Base-by-base conservation (phyloP, 2,888 invertebrate genomes). In the Oscheius sp. region DNA sequence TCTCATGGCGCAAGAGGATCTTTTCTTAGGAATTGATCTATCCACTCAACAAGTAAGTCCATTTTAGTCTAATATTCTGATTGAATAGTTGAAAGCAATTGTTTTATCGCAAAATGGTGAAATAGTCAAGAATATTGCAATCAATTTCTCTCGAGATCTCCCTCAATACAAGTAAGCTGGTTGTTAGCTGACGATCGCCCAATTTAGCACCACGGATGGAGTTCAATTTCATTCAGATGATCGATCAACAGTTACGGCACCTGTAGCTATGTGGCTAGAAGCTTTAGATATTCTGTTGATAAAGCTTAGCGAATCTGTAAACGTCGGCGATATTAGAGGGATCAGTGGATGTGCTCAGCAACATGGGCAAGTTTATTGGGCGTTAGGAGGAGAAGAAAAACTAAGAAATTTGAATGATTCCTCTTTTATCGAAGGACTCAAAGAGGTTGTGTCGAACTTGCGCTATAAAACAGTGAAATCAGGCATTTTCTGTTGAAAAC, bases 331-430 rank as follows among this genome's bases (percentile, higher is more conserved):
- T 74, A 91, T 97, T n/a, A 90, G 90, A 0, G 93, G 93, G 0
- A 89, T 97, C 69, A 94, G 94, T 15, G 96, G 96, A 0, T 92
- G 93, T 73, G 96, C 92, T 2, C 96, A 95, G 91, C 96, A 97
- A 93, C 97, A 97, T 88, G 96, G 96, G 0, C 95, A 95, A 48
- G 92, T 97, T 0, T 97, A 93, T 89, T 97, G 97, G 97, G 91
- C 91, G 53, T 91, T 90, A 73, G 92, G 92, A 15, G 91, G 93
- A 0, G 90, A 91, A 65, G 82, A 90, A 15, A 90, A 90, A 0
- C 88, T 97, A 20, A 87, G 88, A 65, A 90, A 88, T 52, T 88
- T 96, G 29, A 90, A 93, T 64, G 89, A 17, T 23, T 58, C 42
- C 25, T 48, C 15, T 10, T 65, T 78, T 50, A 27, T 15, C 0